Conservation (phyloP, 2,797 vertebrate genomes). For the Gallinago stenura region DNA sequence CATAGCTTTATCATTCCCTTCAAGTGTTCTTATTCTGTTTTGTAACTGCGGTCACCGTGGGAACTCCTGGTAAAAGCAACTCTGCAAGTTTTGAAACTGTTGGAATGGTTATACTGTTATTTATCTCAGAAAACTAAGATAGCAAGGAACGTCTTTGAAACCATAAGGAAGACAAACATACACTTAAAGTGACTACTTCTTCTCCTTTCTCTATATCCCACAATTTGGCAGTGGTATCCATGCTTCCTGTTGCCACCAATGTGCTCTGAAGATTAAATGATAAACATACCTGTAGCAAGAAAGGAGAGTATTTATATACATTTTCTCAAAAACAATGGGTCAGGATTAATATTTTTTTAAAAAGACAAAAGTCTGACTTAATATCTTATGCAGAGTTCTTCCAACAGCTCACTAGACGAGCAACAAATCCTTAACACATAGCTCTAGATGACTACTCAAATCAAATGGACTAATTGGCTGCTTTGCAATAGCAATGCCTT, state of each 20-base stretch:
- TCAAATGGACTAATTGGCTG: neutral
- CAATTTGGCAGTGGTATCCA: slow-evolving; percentile 91
- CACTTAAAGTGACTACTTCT: slow-evolving; percentile 86
- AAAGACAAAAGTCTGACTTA: neutral
- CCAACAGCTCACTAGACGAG: neutral
- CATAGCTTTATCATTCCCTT: neutral
- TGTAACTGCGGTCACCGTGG: neutral
- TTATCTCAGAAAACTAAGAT: neutral
- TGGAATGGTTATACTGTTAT: neutral
- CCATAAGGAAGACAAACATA: slow-evolving; percentile 61
- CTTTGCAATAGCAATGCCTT: neutral
- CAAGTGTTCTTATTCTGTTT: neutral
- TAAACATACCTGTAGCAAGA: slow-evolving; percentile 88
- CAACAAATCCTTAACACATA: neutral
- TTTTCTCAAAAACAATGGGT: neutral
- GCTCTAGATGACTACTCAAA: neutral
- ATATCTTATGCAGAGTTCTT: neutral
- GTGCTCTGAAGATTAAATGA: slow-evolving; percentile 96
- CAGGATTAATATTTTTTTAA: neutral
- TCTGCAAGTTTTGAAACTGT: neutral
- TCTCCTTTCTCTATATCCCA: slow-evolving; percentile 91
- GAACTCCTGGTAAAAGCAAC: neutral
- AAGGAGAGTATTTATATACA: neutral
- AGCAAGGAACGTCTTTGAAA: neutral
- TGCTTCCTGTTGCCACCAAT: slow-evolving; percentile 93